Evolutionary conservation across 2,113 vertebrate genomes (phyloP), one percentile per base, ranked within the genome.

Genomic region (Thamnophis sirtalis): DNA sequence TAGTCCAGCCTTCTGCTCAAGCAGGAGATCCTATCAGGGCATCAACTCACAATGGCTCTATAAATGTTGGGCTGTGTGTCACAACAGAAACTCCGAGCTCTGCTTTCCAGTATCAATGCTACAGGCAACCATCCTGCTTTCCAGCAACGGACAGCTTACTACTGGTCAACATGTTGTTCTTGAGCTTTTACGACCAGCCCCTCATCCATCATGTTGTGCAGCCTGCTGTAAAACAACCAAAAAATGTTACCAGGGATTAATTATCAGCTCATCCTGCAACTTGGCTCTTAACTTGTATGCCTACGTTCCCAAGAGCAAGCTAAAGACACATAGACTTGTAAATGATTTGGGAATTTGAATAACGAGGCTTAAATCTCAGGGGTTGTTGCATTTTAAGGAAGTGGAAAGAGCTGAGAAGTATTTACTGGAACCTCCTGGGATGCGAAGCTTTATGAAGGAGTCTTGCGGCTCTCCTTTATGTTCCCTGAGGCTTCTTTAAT

Each of bases 171-270:
- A 43, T 17, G 21, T 11, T 26, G 15, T 21, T 49, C n/a, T 54
- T 6, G 33, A 22, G 13, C 0, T 86, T 63, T 91, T 15, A 5
- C 19, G 17, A 3, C n/a, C 26, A 26, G 56, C 5, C 43, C 33
- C 53, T 50, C 86, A 73, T 73, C 10, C 51, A 87, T 87, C 56
- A 73, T 54, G 33, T 22, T 58, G 5, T 38, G 58, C 10, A 5
- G 85, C 85, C 11, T 53, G 55, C 56, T 17, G 1, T 28, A 26
- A 91, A 90, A 24, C 8, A 89, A 92, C 91, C 90, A 88, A 91
- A 92, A 56, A 93, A 53, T 80, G 50, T 88, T 93, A 24, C 26
- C 93, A 90, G 92, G 87, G 93, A 87, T 87, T 88, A 84, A 89
- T 91, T 89, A 55, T 89, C 55, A 50, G 17, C 0, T 9, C 58